Evolutionary conservation across 1,140 invertebrate genomes (phyloP), one percentile per base, ranked within the genome.

Genomic region (Drosophila nikananu): DNA sequence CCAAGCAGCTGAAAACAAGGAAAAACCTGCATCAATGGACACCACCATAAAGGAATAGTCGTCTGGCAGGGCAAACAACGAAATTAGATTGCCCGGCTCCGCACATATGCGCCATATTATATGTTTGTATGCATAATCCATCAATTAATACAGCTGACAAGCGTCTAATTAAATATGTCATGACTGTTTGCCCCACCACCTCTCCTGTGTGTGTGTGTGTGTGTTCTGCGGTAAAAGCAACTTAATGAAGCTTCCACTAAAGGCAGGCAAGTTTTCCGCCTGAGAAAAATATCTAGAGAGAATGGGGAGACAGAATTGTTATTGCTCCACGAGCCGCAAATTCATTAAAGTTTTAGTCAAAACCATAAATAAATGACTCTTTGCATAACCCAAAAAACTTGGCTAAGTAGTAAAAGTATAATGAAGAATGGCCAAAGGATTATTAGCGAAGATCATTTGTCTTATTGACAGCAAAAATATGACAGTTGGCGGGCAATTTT

Each of bases 101-200:
- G 39, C 17, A 39, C 54, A 37, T 23, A 55, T 55, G 54, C 54
- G 19, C 32, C 32, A 23, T 39, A 55, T 55, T 60, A 30, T 19
- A 41, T 27, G 35, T 63, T 57, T 64, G 63, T 71, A 74, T 64
- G 66, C 60, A 80, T 74, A 80, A 83, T 83, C 81, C 81, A 83
- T 83, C 81, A 83, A 84, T 83, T 83, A 83, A 77, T 77, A 81
- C 81, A 80, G 59, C 77, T 77, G 81, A 83, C 81, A 83, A 73
- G 81, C 77, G 77, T 77, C 81, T 83, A 83, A 83, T 83, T 83
- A 83, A 83, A 84, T 83, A 71, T 84, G 81, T 83, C 77, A 66
- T 54, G 81, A 49, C 72, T 68, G 54, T 61, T 64, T 58, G 54
- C 58, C 37, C 37, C 35, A 32, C 23, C 39, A 8, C 23, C 37